These are phyloP conservation scores for Acanthaster planci DNA, from an alignment of 35 echinoderm and acorn worm genomes.

Conservation along the genomic window DNA sequence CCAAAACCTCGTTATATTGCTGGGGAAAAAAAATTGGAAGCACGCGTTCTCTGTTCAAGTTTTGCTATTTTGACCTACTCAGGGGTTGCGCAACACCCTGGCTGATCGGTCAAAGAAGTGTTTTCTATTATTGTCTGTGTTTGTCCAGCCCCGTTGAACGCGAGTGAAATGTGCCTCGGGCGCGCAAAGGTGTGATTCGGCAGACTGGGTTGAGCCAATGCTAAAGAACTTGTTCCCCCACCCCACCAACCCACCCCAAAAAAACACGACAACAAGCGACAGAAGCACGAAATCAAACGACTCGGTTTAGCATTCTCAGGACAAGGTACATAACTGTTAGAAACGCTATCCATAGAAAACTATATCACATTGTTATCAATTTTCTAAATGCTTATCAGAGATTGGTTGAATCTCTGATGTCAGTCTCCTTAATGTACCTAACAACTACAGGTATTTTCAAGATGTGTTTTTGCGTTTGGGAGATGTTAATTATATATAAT, in stretches of 20 bases:
- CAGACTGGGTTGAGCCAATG: not conserved
- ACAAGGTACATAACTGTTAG: no score
- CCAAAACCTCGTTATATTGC: slow-evolving; percentile 2
- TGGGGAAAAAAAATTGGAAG: not conserved
- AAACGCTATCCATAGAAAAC: no score
- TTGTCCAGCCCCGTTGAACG: slow-evolving; percentile 10
- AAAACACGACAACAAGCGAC: no score
- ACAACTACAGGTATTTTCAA: no score
- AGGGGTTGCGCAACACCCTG: slow-evolving; percentile 14
- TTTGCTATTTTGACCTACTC: slow-evolving; percentile 20
- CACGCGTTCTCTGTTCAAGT: slow-evolving; percentile 16
- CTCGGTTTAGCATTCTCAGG: no score
- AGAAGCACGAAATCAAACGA: no score
- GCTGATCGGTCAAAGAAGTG: slow-evolving; percentile 30
- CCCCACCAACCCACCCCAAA: not conserved
- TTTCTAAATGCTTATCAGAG: no score
- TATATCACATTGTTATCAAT: no score
- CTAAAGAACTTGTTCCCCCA: not conserved
- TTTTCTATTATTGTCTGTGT: slow-evolving; percentile 14
- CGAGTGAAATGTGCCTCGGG: slow-evolving; percentile 7
- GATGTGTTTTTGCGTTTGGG: no score
- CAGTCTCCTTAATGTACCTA: no score
- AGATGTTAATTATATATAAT: no score
- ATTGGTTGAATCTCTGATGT: no score
- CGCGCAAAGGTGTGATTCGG: not conserved